phyloP scores from a whole-genome alignment of 2,797 vertebrate species.

The Mormyrops attenuatus region DNA sequence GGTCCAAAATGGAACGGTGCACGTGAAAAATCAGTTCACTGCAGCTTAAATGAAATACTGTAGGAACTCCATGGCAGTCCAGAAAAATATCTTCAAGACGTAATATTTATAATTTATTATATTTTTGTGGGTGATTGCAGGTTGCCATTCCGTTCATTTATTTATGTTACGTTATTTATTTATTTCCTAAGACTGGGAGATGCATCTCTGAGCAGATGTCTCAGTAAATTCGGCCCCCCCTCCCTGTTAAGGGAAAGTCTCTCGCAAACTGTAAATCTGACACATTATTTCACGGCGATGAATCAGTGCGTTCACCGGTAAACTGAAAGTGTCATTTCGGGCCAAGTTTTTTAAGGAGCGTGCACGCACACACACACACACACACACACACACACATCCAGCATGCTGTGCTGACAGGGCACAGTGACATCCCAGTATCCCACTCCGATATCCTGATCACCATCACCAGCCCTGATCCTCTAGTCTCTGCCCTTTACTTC shows the following conservation, averaged over 20 bases:
- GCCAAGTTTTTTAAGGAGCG: constrained; percentile 8
- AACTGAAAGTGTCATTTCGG: constrained; percentile 26
- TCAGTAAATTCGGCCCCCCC: not conserved
- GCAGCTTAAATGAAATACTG: not conserved
- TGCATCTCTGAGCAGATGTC: constrained; percentile 25
- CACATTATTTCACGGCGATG: constrained; percentile 22
- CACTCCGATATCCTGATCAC: not conserved
- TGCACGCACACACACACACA: not conserved
- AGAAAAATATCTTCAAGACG: not conserved
- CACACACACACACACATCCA: not conserved
- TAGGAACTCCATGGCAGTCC: not conserved
- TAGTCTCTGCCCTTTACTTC: not conserved
- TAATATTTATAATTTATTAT: not conserved
- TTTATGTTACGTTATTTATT: not conserved
- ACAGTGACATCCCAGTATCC: not conserved
- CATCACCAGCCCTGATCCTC: not conserved
- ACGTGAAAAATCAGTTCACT: not conserved
- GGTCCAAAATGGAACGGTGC: not conserved
- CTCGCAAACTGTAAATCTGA: constrained; percentile 25
- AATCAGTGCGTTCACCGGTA: constrained; percentile 23
- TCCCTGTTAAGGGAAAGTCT: not conserved
- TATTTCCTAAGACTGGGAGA: not conserved
- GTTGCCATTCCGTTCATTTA: not conserved
- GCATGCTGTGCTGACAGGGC: not conserved
- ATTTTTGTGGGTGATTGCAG: not conserved